Conservation (phyloP, 1,140 invertebrate genomes). For the Pygmarrhopalites habei region DNA sequence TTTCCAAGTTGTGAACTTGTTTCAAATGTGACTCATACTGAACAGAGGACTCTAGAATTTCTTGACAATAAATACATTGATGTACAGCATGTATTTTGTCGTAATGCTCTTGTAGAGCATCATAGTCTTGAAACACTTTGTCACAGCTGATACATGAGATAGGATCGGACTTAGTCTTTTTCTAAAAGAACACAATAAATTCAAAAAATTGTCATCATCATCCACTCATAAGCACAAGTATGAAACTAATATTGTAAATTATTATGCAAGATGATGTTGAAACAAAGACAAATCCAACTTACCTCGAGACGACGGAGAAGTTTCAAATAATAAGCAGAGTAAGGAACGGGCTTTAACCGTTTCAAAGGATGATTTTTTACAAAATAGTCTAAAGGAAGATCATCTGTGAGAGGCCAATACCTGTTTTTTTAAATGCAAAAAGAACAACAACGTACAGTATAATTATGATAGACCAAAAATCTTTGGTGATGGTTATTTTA, state of each 20-base stretch:
- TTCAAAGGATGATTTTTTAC: constrained; percentile 28
- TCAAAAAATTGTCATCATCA: no score
- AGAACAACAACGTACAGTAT: no score
- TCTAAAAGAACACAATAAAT: no score
- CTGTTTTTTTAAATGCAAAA: no score
- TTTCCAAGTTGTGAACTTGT: constrained; percentile 17
- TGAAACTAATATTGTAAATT: no score
- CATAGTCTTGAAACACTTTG: constrained; percentile 13
- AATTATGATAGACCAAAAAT: no score
- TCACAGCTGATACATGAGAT: constrained; percentile 27
- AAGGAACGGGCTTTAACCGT: constrained; percentile 23
- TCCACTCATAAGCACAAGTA: no score
- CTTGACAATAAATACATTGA: constrained; percentile 22
- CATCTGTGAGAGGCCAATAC: constrained; percentile 5
- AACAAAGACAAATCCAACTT: no score
- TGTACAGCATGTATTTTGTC: constrained; percentile 29
- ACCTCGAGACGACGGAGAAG: constrained; percentile 13
- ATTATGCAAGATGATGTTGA: no score
- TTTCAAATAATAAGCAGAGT: constrained; percentile 16
- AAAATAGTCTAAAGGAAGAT: constrained; percentile 18
- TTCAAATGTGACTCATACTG: constrained; percentile 13
- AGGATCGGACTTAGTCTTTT: not conserved
- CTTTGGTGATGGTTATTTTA: no score
- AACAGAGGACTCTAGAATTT: constrained; percentile 9
- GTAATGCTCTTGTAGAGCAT: constrained; percentile 22